Base-by-base conservation (phyloP, 2,797 vertebrate species). In the Lepilemur ruficaudatus region DNA sequence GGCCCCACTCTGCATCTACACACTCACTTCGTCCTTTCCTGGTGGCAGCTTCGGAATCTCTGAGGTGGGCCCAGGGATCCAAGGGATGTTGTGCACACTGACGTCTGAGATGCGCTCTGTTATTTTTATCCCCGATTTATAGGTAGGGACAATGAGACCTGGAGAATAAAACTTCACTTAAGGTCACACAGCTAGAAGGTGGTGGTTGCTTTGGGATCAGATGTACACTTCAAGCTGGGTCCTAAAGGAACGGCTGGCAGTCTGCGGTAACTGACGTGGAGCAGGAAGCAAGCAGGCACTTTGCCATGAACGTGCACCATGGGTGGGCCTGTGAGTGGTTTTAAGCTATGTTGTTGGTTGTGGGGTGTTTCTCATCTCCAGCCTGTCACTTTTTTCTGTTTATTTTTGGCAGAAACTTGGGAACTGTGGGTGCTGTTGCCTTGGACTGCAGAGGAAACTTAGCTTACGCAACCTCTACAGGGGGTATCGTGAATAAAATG, bases 401-500 rank as follows among this genome's bases (percentile, higher is more conserved):
- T 72, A 14, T 79, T 85, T 80, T 72, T 94, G 84, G 32, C 83
- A 99, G 99, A 98, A 97, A 94, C 72, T 98, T 99, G 98, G 99
- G 99, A 86, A 99, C 98, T 0, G 98, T 98, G 76, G 99, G 98
- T 2, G 97, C 98, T 0, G 98, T 99, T 30, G 98, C 99, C 94
- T 93, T 99, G 83, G 99, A 99, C 97, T 70, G 30, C 96, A 97
- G 92, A 89, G 99, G 99, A 4, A 98, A 99, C 59, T 96, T 99
- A 61, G 99, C 98, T 23, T 98, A 99, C 43, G 98, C 99, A 55
- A 99, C 99, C 87, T 99, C 99, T 5, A 99, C 99, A 0, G 99
- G 98, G 79, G 98, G 98, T 43, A 99, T 99, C 63, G 57, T 97
- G 28, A 99, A 99, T 95, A 99, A 99, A 98, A 99, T 99, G 99